A percentile compares a stretch with the other conserved stretches of the same genome.
These are phyloP conservation scores for Bucorvus abyssinicus DNA, from an alignment of 2,797 vertebrate species.

Conservation along the genomic window DNA sequence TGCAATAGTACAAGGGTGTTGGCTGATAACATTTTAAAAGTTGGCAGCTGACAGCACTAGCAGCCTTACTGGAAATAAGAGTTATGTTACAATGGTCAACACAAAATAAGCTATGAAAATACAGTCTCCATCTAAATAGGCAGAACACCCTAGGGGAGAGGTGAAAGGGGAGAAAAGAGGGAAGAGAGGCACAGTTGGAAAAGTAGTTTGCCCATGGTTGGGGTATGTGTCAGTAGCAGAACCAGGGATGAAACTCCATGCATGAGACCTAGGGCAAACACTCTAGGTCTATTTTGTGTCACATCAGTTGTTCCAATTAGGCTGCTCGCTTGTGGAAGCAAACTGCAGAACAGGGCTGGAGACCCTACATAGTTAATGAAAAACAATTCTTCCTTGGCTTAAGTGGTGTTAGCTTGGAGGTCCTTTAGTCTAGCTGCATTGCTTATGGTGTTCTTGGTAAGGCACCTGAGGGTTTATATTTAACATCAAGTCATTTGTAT, in stretches of 20 bases:
- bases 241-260: background rate
- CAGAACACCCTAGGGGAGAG: background rate
- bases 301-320: background rate
- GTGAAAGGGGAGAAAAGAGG: background rate
- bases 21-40: background rate
- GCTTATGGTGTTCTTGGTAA: background rate
- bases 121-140: background rate
- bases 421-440: background rate
- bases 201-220: background rate
- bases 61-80: background rate
- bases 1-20: background rate
- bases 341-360: background rate
- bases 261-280: background rate
- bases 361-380: background rate
- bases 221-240: background rate
- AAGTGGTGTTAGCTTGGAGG: background rate
- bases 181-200: background rate
- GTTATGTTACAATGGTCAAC: background rate
- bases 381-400: background rate
- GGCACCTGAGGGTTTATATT: slow-evolving; percentile 35
- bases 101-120: background rate
- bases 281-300: background rate
- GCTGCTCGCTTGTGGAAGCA: background rate
- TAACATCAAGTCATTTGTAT: slow-evolving; percentile 21
- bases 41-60: background rate